A percentile compares a stretch with the other conserved stretches of the same genome.
Evolutionary conservation across 2,888 invertebrate species (phyloP).

Genomic region (Ommatoiulus sabulosus): DNA sequence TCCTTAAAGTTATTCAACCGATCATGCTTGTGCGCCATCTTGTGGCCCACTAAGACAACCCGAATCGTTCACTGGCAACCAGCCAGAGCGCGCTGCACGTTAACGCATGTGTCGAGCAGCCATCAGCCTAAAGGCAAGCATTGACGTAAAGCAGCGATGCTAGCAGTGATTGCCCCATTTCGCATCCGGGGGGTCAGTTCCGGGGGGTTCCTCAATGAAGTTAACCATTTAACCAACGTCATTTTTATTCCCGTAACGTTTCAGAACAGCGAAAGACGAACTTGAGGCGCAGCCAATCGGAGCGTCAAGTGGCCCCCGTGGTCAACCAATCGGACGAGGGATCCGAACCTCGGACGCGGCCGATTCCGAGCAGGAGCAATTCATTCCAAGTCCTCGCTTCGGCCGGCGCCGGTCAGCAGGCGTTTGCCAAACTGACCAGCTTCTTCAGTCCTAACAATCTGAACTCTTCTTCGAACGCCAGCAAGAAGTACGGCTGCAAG

Average conservation of each 20-base stretch:
- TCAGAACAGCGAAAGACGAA: slow-evolving; percentile 37
- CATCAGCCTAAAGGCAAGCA: neutral
- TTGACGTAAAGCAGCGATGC: neutral
- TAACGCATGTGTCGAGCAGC: neutral
- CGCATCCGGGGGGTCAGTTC: neutral
- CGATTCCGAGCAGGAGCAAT: slow-evolving; percentile 50
- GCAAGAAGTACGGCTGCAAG: neutral
- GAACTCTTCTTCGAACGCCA: neutral
- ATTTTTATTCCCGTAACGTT: neutral
- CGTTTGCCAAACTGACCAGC: neutral
- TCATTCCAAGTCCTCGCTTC: slow-evolving; percentile 47
- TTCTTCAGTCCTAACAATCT: slow-evolving; percentile 22
- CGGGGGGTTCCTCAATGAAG: neutral
- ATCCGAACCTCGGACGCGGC: neutral
- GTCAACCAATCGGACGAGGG: neutral
- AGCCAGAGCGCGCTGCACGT: neutral
- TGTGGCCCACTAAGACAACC: neutral
- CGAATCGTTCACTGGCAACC: neutral
- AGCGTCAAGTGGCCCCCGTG: slow-evolving; percentile 25
- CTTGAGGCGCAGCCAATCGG: slow-evolving; percentile 54
- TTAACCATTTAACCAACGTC: neutral
- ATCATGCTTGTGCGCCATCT: neutral
- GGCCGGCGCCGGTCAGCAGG: neutral
- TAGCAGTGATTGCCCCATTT: neutral
- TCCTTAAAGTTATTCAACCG: too few species aligned